Evolutionary conservation across 2,888 invertebrate species (phyloP).

Genomic region (Metallyticus violacea): DNA sequence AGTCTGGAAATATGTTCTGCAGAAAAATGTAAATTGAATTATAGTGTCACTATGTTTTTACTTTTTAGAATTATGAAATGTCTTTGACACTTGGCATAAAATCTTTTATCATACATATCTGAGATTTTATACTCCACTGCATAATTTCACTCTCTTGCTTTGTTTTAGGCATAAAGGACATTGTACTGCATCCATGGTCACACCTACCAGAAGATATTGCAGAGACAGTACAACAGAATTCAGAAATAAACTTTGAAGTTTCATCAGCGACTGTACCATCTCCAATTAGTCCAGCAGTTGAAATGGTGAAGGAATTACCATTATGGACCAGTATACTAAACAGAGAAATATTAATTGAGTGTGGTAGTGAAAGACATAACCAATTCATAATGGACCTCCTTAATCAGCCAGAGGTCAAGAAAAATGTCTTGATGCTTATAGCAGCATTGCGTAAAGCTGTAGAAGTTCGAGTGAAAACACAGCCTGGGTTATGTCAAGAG

Average conservation of each 20-base stretch:
- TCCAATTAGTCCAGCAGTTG: background rate
- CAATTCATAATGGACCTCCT: background rate
- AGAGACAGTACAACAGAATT: background rate
- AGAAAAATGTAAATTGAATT: too few relatives aligned
- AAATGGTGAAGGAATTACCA: background rate
- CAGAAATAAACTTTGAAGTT: background rate
- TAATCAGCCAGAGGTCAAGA: background rate
- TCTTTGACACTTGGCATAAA: too few relatives aligned
- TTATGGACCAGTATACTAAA: background rate
- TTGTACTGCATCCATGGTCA: slow-evolving; percentile 27
- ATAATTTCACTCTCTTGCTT: background rate
- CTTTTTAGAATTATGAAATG: too few relatives aligned
- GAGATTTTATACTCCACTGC: too few relatives aligned
- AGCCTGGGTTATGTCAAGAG: slow-evolving; percentile 60
- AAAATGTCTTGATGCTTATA: background rate
- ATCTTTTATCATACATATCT: too few relatives aligned
- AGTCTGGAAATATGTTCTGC: too few relatives aligned
- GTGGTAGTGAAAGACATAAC: background rate
- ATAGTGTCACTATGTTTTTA: too few relatives aligned
- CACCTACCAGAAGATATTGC: slow-evolving; percentile 17
- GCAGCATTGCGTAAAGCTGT: slow-evolving; percentile 49
- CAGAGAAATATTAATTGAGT: background rate
- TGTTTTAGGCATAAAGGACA: slow-evolving; percentile 1
- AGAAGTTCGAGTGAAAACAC: slow-evolving; percentile 56
- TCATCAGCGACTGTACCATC: background rate